phyloP scores from a whole-genome alignment of 2,113 vertebrate genomes.

The Piprites chloris region DNA sequence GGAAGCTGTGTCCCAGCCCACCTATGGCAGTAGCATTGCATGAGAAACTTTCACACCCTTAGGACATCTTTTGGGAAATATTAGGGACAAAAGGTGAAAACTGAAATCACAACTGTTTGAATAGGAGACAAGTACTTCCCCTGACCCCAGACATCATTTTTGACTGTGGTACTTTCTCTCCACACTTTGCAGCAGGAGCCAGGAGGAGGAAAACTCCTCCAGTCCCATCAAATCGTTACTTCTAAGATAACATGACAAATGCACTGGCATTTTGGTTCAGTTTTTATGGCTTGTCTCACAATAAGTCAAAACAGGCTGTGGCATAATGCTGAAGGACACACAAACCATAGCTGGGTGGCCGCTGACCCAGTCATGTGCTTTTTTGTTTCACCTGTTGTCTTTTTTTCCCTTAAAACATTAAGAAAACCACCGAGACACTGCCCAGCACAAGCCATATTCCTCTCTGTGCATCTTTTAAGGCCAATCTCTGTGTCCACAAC shows the following conservation, averaged over 20 bases:
- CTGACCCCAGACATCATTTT: not conserved
- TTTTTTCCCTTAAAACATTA: not conserved
- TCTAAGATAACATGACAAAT: not conserved
- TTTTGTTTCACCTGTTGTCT: not conserved
- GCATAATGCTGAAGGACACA: fast-evolving
- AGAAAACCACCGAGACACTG: not conserved
- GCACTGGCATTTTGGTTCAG: not conserved
- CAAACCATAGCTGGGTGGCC: fast-evolving
- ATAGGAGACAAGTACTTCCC: fast-evolving
- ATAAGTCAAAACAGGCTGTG: not conserved
- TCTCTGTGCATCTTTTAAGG: not conserved
- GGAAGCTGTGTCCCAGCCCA: not conserved
- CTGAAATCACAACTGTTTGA: fast-evolving
- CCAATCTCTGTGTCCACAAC: fast-evolving
- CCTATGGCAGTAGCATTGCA: not conserved
- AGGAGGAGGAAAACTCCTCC: not conserved
- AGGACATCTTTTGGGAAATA: not conserved
- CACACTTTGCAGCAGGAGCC: not conserved
- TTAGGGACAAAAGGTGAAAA: not conserved
- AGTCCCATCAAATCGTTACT: not conserved
- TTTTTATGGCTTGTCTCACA: not conserved
- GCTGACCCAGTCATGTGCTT: fast-evolving
- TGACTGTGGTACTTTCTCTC: not conserved
- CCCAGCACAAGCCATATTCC: not conserved
- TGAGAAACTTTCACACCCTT: not conserved